Percentiles rank a stretch among this genome's conserved stretches.
phyloP scores from a whole-genome alignment of 2,113 vertebrate genomes.

The Chelonoidis abingdonii region DNA sequence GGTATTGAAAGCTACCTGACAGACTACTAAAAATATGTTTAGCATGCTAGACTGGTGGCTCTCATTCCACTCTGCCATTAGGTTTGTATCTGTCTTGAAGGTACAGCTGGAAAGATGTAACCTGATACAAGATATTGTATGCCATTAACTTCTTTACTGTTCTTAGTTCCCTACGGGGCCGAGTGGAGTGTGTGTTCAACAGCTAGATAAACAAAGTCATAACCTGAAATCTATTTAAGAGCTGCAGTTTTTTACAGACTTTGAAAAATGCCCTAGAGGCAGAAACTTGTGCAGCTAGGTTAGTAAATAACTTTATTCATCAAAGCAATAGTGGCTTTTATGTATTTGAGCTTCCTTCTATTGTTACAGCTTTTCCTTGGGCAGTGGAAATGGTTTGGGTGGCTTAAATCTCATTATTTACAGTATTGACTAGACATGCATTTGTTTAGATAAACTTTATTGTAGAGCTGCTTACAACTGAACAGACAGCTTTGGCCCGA shows the following conservation, averaged over 20 bases:
- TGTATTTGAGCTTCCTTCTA: conserved; percentile 59
- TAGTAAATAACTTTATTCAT: conserved; percentile 48
- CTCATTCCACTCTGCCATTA: neutral
- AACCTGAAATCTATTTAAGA: neutral
- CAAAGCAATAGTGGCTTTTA: conserved; percentile 38
- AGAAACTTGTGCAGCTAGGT: conserved; percentile 32
- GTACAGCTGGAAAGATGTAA: neutral
- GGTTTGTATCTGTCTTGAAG: neutral
- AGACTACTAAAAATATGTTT: neutral
- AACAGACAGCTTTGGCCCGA: rapidly evolving
- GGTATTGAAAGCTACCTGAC: neutral
- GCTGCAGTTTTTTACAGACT: conserved; percentile 27
- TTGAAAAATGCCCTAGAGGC: conserved; percentile 29
- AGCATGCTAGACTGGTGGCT: neutral
- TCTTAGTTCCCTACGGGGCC: neutral
- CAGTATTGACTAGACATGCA: conserved; percentile 34
- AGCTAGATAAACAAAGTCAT: neutral
- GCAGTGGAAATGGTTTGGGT: conserved; percentile 43
- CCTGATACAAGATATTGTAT: neutral
- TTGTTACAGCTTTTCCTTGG: conserved; percentile 65
- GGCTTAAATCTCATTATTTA: conserved; percentile 45
- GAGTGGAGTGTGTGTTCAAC: neutral
- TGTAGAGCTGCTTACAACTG: neutral
- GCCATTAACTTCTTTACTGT: neutral
- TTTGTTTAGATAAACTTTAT: neutral